Conservation (phyloP, 2,797 vertebrate genomes). For the Microtus obscurus region DNA sequence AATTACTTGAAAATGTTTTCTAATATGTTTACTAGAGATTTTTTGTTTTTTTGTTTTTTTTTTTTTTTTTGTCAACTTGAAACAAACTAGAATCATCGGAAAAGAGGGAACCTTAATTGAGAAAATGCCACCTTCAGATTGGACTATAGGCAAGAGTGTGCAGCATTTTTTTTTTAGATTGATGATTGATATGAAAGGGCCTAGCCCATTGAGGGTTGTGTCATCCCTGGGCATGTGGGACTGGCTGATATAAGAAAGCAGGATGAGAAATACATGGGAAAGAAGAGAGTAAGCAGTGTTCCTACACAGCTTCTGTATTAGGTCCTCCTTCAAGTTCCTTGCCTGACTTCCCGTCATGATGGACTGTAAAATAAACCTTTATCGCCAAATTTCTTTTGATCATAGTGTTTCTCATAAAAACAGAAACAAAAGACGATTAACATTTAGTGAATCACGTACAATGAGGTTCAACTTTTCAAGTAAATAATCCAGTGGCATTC, state of each 20-base stretch:
- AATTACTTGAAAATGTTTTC: constrained; percentile 32
- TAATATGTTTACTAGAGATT: background rate
- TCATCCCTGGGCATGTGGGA: background rate
- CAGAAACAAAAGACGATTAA: background rate
- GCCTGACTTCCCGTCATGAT: background rate
- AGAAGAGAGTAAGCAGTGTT: background rate
- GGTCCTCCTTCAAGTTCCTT: background rate
- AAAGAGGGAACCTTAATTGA: background rate
- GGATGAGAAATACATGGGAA: background rate
- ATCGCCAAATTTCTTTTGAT: background rate
- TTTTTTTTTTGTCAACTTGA: background rate
- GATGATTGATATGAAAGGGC: background rate
- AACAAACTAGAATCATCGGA: background rate
- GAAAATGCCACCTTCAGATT: background rate
- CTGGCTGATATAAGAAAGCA: background rate
- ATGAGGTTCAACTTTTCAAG: constrained; percentile 20
- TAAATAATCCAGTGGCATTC: background rate
- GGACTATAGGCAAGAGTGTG: background rate
- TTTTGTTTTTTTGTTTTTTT: background rate
- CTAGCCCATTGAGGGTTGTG: background rate
- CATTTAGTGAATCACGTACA: constrained; percentile 2
- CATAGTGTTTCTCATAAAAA: background rate
- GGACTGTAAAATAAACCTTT: background rate
- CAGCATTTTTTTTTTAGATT: background rate
- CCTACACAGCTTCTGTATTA: background rate